Evolutionary conservation across 2,797 vertebrate genomes (phyloP).

Genomic region (Ctenosaura bakeri): DNA sequence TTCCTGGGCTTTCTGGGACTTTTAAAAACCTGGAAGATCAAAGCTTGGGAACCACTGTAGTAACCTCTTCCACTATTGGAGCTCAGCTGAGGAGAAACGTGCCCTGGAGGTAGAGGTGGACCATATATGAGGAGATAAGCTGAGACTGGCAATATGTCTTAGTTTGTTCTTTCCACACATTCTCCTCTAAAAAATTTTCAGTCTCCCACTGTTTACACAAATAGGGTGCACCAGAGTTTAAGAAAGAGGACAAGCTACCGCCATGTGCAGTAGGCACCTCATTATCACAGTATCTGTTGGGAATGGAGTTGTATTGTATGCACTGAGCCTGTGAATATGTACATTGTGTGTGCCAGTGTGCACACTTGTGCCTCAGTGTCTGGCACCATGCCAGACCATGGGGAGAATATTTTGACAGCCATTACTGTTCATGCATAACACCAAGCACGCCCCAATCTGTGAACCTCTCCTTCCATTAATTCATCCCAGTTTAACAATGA

Average conservation of each 20-base stretch:
- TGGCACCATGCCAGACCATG: background rate
- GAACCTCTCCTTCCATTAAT: background rate
- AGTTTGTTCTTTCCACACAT: background rate
- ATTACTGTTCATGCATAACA: background rate
- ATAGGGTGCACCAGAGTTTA: background rate
- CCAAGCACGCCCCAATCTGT: background rate
- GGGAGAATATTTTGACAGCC: background rate
- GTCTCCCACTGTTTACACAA: background rate
- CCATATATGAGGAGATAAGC: background rate
- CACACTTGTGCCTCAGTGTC: background rate
- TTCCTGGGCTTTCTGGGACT: too few species aligned
- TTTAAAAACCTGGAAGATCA: too few species aligned
- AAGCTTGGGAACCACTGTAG: too few species aligned
- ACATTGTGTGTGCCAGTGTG: background rate
- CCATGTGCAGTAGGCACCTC: background rate
- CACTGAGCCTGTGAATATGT: background rate
- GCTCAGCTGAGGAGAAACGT: background rate
- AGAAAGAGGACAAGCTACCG: too few species aligned
- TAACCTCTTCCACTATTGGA: background rate
- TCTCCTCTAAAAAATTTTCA: background rate
- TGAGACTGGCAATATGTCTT: background rate
- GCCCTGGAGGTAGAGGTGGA: background rate
- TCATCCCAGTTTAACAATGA: background rate
- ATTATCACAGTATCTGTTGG: background rate
- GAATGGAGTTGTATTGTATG: background rate